Percentiles rank a stretch among this genome's conserved stretches.
Evolutionary conservation across 30 jellyfish, hydroid and myxozoan species (phyloP).

Genomic region (Sanderia malayensis): DNA sequence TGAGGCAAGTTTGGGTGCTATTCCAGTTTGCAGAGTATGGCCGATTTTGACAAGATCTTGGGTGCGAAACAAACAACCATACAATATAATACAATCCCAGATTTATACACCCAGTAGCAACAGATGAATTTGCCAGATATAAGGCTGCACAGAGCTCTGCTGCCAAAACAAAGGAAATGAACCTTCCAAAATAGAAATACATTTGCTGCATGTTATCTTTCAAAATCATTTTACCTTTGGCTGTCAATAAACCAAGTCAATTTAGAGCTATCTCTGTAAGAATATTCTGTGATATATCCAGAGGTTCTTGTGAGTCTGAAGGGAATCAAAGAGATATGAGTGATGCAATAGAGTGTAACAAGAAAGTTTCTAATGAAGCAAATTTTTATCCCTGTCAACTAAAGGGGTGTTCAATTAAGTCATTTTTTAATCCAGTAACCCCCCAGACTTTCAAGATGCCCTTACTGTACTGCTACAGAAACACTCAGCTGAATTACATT

Average conservation of each 20-base stretch:
- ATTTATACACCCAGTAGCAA: no score
- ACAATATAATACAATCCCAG: no score
- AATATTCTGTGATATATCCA: constrained; percentile 49
- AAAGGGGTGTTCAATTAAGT: neutral
- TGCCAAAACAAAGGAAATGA: no score
- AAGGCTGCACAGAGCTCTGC: no score
- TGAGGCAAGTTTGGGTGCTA: neutral
- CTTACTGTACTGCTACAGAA: neutral
- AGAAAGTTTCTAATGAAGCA: no score
- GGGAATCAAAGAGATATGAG: neutral
- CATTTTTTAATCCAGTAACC: neutral
- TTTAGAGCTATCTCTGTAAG: constrained; percentile 37
- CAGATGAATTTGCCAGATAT: no score
- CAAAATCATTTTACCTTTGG: constrained; percentile 76
- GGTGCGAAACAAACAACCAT: no score
- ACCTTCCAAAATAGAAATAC: neutral
- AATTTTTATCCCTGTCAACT: neutral
- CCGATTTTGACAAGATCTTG: no score
- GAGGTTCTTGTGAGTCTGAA: constrained; percentile 26
- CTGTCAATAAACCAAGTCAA: constrained; percentile 71
- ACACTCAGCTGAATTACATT: neutral
- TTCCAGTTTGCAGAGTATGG: neutral
- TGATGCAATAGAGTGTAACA: neutral
- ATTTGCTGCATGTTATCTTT: no score
- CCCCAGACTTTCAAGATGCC: neutral